Base-by-base conservation (phyloP, 2,888 invertebrate species). In the Drosophila limbata region DNA sequence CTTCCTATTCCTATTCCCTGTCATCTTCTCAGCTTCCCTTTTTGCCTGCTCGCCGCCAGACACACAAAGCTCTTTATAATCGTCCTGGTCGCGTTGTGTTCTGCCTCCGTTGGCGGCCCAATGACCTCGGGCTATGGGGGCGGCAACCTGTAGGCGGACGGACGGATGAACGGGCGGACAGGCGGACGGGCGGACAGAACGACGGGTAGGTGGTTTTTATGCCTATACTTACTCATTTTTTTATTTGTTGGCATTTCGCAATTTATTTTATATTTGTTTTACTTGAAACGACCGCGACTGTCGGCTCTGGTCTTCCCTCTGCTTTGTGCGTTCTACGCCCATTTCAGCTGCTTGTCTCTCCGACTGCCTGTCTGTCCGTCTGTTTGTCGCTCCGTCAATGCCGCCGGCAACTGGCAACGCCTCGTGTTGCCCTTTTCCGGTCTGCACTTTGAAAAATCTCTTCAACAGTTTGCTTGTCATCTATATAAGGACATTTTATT, bases 221-320 rank as follows among this genome's bases (percentile, higher is more conserved):
- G 77, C 68, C 75, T 79, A 74, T 69, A 63, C 71, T 72, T 78
- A 59, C 63, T 71, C 57, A 75, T 73, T 73, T 69, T 68, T 84
- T 74, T 86, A 81, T 87, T 82, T 82, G 78, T 73, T 82, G 82
- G 76, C 75, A 80, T 87, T 87, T 79, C 63, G 82, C 80, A 84
- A 84, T 84, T 86, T 84, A 86, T 86, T 84, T 82, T 73, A 77
- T 81, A 84, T 79, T 48, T 86, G 59, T 79, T 81, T 76, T 56
- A 57, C 72, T 79, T 61, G 64, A 57, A 69, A 63, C 70, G 67
- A 64, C 69, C 59, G 66, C 53, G 51, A 51, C 52, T 35, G 45
- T 40, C 39, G 61, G 39, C 72, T 37, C 15, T 50, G 42, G 17
- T 67, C 59, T 66, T 55, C 40, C 61, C 25, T 28, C 28, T 10